Conservation (phyloP, 1,140 invertebrate genomes). For the Drosophila varians region DNA sequence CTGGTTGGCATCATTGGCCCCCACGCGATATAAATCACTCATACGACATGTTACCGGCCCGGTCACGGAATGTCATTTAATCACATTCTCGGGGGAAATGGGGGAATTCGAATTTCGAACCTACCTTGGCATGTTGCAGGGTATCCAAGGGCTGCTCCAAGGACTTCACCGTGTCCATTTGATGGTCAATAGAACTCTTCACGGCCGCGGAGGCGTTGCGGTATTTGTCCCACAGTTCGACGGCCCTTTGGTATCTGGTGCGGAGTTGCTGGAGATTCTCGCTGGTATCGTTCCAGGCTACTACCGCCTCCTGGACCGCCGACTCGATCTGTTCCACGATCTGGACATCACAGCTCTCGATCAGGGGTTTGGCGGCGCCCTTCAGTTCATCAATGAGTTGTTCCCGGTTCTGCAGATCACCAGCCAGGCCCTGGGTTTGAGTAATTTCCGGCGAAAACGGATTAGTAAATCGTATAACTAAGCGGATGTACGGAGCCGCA, state of each 20-base stretch:
- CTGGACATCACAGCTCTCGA: conserved; percentile 87
- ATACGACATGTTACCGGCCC: conserved; percentile 18
- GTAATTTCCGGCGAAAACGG: not conserved
- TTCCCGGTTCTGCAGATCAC: conserved; percentile 88
- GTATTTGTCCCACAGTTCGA: conserved; percentile 90
- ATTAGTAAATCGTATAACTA: conserved; percentile 11
- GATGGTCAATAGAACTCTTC: conserved; percentile 88
- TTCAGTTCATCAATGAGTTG: conserved; percentile 88
- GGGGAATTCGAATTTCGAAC: conserved; percentile 3
- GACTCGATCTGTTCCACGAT: conserved; percentile 88
- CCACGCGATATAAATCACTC: conserved; percentile 12
- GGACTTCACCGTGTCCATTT: conserved; percentile 84
- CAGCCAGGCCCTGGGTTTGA: conserved; percentile 85
- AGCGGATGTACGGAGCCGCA: conserved; percentile 16
- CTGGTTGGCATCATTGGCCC: conserved; percentile 2
- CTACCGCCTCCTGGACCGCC: conserved; percentile 89
- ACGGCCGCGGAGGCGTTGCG: conserved; percentile 90
- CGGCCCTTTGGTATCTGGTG: conserved; percentile 89
- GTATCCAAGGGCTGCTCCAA: conserved; percentile 78
- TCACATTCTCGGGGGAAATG: too few relatives aligned
- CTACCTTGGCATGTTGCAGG: conserved; percentile 81
- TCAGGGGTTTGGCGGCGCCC: conserved; percentile 88
- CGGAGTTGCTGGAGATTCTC: conserved; percentile 89
- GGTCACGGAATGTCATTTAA: conserved; percentile 19
- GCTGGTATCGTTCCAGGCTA: conserved; percentile 90